Evolutionary conservation across 1,140 invertebrate genomes (phyloP).

Genomic region (Mactra quadrangularis): DNA sequence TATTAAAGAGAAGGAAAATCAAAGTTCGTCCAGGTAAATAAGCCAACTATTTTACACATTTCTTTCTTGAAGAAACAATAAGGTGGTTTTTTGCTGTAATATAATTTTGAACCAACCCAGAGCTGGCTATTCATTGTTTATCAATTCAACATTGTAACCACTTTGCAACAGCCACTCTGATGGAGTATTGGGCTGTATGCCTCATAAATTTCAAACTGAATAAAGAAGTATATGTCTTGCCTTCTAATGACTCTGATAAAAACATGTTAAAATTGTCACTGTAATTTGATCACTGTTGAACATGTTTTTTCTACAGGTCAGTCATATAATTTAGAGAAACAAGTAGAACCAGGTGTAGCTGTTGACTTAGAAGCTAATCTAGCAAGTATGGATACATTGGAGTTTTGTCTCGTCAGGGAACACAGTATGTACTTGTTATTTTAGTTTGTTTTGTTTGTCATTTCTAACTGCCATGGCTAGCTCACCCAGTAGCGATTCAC

Average conservation of each 20-base stretch:
- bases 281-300: too few species aligned
- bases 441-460: background rate
- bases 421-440: conserved; percentile 81
- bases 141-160: background rate
- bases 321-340: conserved; percentile 84
- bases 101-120: background rate
- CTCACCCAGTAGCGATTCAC: background rate
- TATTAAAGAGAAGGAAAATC: conserved; percentile 82
- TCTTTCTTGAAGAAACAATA: background rate
- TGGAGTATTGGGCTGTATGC: too few species aligned
- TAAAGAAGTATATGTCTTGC: too few species aligned
- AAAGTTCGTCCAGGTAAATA: conserved; percentile 73
- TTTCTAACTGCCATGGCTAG: background rate
- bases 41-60: too few species aligned
- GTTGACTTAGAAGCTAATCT: conserved; percentile 82
- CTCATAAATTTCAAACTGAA: too few species aligned
- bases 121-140: background rate
- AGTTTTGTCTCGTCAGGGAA: conserved; percentile 83
- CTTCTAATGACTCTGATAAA: too few species aligned
- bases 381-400: conserved; percentile 80
- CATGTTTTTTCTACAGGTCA: conserved; percentile 78
- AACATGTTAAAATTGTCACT: too few species aligned
- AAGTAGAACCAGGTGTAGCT: conserved; percentile 81
- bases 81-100: background rate
- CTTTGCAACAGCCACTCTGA: background rate